Conservation (phyloP, 2,888 invertebrate genomes). For the Torymus texanus region DNA sequence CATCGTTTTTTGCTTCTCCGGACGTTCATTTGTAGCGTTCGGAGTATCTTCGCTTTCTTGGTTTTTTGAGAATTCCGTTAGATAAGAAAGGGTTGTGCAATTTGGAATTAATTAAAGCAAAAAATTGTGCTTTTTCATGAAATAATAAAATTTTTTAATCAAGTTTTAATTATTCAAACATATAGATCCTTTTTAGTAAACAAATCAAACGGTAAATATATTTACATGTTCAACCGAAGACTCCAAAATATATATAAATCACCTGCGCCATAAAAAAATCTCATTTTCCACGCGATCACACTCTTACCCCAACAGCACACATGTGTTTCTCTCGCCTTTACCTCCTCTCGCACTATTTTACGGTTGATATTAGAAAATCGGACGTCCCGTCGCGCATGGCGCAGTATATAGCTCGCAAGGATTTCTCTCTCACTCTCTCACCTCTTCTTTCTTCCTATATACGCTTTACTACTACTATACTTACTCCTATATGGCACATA, state of each 20-base stretch:
- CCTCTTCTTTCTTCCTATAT: not conserved
- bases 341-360: not conserved
- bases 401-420: constrained; percentile 16
- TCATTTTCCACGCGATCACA: too few relatives aligned
- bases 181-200: too few relatives aligned
- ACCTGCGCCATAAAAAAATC: too few relatives aligned
- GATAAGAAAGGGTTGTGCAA: constrained; percentile 12
- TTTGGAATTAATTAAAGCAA: not conserved
- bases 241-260: too few relatives aligned
- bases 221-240: too few relatives aligned
- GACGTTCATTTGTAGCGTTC: not conserved
- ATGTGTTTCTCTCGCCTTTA: too few relatives aligned
- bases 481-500: too few relatives aligned
- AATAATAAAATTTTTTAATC: too few relatives aligned
- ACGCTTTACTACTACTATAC: too few relatives aligned
- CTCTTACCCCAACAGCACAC: too few relatives aligned
- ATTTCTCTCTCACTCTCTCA: constrained; percentile 23
- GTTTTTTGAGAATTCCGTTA: constrained; percentile 41
- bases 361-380: constrained; percentile 32
- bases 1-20: not conserved
- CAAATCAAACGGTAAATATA: too few relatives aligned
- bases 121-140: constrained; percentile 1
- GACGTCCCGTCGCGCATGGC: not conserved
- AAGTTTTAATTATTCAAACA: too few relatives aligned
- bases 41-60: constrained; percentile 18